These are phyloP conservation scores for Lasioglossum marginatum DNA, from an alignment of 2,888 invertebrate species.

Conservation along the genomic window DNA sequence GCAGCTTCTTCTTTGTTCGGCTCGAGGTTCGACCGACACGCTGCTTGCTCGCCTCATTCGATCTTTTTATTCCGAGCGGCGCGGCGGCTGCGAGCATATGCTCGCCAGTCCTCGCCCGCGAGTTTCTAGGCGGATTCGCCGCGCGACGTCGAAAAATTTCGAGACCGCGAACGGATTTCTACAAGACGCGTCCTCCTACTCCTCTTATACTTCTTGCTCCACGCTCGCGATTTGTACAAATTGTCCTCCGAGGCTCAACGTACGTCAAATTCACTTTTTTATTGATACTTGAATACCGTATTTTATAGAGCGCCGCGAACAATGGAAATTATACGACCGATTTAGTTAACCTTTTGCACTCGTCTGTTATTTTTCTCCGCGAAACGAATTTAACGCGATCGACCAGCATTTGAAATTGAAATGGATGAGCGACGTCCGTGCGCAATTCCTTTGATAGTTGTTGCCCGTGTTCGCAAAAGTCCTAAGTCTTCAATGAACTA, in stretches of 20 bases:
- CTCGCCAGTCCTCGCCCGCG: constrained; percentile 21
- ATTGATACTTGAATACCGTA: neutral
- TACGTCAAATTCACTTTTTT: neutral
- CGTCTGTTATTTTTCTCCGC: neutral
- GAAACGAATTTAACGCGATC: constrained; percentile 31
- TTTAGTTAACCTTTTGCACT: constrained; percentile 45
- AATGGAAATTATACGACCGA: constrained; percentile 52
- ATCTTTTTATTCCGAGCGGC: constrained; percentile 54
- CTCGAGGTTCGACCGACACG: constrained; percentile 7
- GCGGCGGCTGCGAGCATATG: constrained; percentile 59
- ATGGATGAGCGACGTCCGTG: constrained; percentile 13
- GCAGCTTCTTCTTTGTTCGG: constrained; percentile 43
- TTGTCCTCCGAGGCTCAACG: neutral
- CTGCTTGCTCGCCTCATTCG: neutral
- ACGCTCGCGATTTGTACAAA: neutral
- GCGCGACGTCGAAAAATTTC: constrained; percentile 19
- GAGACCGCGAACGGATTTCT: constrained; percentile 8
- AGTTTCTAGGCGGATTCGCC: constrained; percentile 43
- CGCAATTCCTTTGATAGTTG: too few species aligned
- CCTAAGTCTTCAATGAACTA: neutral
- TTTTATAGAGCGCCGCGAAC: constrained; percentile 31
- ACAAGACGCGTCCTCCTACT: too few species aligned
- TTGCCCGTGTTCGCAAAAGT: neutral
- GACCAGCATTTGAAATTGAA: constrained; percentile 47
- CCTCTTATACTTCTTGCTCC: neutral